These are phyloP conservation scores for Drosophila nasuta DNA, from an alignment of 1,140 invertebrate genomes.

Conservation along the genomic window DNA sequence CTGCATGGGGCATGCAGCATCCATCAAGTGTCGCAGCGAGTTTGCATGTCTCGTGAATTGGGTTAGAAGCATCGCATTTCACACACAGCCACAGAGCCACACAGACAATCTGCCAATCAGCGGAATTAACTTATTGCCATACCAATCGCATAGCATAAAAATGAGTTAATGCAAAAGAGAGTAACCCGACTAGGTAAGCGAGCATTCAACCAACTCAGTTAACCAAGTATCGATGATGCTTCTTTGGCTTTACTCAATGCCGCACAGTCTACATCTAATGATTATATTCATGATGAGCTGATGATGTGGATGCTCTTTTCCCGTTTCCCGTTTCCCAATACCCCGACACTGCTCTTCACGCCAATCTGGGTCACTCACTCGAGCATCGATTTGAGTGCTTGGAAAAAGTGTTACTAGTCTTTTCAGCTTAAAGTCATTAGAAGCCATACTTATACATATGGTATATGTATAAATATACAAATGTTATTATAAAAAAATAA, in stretches of 20 bases:
- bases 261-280: conserved; percentile 8
- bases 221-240: conserved; percentile 33
- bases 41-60: conserved; percentile 57
- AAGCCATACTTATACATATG: not conserved
- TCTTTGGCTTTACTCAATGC: conserved; percentile 20
- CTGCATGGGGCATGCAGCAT: conserved; percentile 24
- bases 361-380: conserved; percentile 57
- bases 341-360: conserved; percentile 19
- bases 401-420: conserved; percentile 55
- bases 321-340: conserved; percentile 22
- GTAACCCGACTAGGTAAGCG: conserved; percentile 1
- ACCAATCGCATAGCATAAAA: conserved; percentile 46
- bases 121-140: conserved; percentile 65
- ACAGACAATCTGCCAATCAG: conserved; percentile 54
- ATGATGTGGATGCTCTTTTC: conserved; percentile 31
- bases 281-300: conserved; percentile 42
- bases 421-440: conserved; percentile 19
- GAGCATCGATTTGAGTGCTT: conserved; percentile 29
- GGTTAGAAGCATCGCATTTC: conserved; percentile 76
- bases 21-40: conserved; percentile 39
- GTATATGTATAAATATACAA: not conserved
- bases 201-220: not conserved
- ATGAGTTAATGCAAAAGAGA: conserved; percentile 62
- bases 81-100: conserved; percentile 24
- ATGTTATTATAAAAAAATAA: not conserved